Evolutionary conservation across 2,888 invertebrate genomes (phyloP), one percentile per base, ranked within the genome.

Genomic region (Drosophila imparisetae): DNA sequence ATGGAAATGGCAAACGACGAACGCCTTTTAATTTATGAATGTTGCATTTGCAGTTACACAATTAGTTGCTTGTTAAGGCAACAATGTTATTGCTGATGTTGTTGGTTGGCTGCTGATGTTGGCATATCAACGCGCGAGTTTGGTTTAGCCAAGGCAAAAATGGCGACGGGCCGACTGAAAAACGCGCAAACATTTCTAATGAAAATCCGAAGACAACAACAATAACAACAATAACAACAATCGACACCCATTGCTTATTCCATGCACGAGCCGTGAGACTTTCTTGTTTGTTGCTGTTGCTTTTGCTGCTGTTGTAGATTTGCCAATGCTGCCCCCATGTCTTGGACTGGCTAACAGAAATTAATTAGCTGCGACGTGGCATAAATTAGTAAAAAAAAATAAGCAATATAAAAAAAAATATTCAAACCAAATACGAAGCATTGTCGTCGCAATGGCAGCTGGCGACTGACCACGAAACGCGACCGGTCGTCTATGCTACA

Each of bases 351-450:
- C 72, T 78, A 80, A 72, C 89, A 89, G 89, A 86, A 86, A 86
- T 90, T 86, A 86, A 86, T 86, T 86, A 86, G 87, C 67, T 64
- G 81, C 66, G 68, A 90, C 85, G 85, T 86, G 85, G 90, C 89
- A 86, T 86, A 90, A 90, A 89, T 86, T 86, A 90, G 81, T 73
- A 65, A 78, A 40, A 57, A 32, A 36, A 34, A 36, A 21, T 4
- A 50, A 50, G n/a, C 18, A 32, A 7, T 18, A 27, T 6, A 75
- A 18, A 34, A 48, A 45, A 50, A 11, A 38, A 73, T 59, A 66
- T 52, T 42, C 48, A 68, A 71, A 34, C 65, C 73, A 65, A 73
- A 60, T 24, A 38, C 36, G 36, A 48, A 32, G 54, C 54, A 32
- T 45, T 55, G 50, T 38, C 34, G 52, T 49, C 32, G 58, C 49